Evolutionary conservation across 1,140 invertebrate species (phyloP), one percentile per base, ranked within the genome.

Genomic region (Lordiphosa stackelbergi): DNA sequence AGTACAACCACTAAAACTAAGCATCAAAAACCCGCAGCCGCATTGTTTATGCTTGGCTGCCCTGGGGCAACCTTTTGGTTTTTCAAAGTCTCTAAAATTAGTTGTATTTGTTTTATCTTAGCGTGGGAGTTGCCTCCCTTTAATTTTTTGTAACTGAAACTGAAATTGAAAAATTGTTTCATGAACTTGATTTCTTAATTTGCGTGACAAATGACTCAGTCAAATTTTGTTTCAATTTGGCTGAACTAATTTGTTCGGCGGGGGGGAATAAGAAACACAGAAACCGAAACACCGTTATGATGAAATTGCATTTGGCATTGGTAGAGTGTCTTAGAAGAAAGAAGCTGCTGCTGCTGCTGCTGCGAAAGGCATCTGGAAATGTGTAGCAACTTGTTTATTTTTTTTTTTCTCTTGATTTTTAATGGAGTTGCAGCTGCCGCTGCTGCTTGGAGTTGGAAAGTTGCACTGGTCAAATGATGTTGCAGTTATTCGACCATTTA

Each of bases 121-220:
- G 68, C 75, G 75, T 81, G 75, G 75, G 75, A 79, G 71, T 61
- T 69, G 46, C 51, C 63, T 28, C 16, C 48, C 28, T 45, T 9
- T 42, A 42, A 53, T 53, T 53, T 41, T 28, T 35, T 52, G 31
- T 40, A 58, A 47, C 65, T 69, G 74, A 73, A 78, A 70, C 54
- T 57, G 66, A 70, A 78, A 63, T 57, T n/a, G 11, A 13, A 56
- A 65, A 78, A 74, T 57, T 53, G 62, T 55, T 54, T 62, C 54
- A 70, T 78, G 74, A 78, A 79, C 74, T 79, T 79, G 75, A 81
- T 75, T 71, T 79, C 74, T 75, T 81, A 70, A 81, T 79, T 74
- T 70, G 61, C 68, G 69, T 73, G 46, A 53, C 57, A 74, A 74
- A 71, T 77, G 72, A 77, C 66, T 65, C 48, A n/a, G n/a, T n/a